Conservation (phyloP, 2,113 vertebrate genomes). For the Psilopsiagon aymara region DNA sequence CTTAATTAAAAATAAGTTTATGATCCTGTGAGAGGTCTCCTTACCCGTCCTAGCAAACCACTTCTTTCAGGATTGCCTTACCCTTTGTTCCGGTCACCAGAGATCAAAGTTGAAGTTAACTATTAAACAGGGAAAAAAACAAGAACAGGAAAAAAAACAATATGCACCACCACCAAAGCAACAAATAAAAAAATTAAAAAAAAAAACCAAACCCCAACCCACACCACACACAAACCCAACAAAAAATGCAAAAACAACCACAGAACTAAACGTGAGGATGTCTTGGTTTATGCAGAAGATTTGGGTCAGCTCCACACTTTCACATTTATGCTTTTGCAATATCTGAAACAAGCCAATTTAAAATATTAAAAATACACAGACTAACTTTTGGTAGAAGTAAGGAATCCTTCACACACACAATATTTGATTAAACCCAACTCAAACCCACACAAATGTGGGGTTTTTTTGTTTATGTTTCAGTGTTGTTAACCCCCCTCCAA, state of each 20-base stretch:
- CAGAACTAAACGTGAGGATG: neutral
- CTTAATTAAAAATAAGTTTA: neutral
- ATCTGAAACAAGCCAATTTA: neutral
- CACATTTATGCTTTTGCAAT: neutral
- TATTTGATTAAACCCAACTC: neutral
- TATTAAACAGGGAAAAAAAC: neutral
- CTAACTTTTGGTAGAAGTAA: neutral
- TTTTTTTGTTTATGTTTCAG: neutral
- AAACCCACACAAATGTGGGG: neutral
- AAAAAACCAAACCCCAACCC: too few species aligned
- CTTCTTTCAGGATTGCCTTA: neutral
- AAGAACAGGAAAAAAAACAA: neutral
- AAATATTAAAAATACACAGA: neutral
- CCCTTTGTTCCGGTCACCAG: neutral
- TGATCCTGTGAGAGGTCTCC: neutral
- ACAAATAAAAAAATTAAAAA: neutral
- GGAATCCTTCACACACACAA: neutral
- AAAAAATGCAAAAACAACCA: neutral
- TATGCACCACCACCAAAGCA: neutral
- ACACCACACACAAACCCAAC: neutral
- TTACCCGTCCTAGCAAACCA: neutral
- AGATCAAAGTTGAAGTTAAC: neutral
- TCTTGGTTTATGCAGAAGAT: neutral
- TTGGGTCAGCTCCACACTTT: neutral
- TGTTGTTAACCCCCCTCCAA: neutral